Evolutionary conservation across 2,113 vertebrate genomes (phyloP).

Genomic region (Trematomus loennbergii): DNA sequence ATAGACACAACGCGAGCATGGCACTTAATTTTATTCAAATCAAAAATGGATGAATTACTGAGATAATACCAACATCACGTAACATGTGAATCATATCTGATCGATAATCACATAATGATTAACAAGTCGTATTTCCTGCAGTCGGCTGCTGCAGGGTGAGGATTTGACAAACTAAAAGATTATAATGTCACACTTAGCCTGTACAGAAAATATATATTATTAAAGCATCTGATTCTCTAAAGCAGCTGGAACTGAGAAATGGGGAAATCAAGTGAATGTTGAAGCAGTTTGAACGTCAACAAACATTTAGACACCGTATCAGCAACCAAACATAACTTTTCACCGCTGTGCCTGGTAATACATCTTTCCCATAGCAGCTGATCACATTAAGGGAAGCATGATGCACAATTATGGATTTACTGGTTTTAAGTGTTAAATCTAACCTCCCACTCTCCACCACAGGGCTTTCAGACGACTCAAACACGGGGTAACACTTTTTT

Average conservation of each 20-base stretch:
- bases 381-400: no score
- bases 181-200: constrained; percentile 19
- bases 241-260: constrained; percentile 14
- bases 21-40: constrained; percentile 83
- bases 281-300: constrained; percentile 25
- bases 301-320: background rate
- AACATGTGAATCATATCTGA: constrained; percentile 44
- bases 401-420: background rate
- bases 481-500: background rate
- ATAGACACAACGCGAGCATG: constrained; percentile 60
- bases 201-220: constrained; percentile 33
- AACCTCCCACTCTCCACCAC: constrained; percentile 10
- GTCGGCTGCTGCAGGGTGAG: constrained; percentile 30
- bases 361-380: no score
- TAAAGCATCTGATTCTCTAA: constrained; percentile 34
- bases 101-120: constrained; percentile 64
- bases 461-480: background rate
- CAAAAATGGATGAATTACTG: constrained; percentile 68
- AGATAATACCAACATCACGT: constrained; percentile 56
- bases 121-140: constrained; percentile 49
- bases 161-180: constrained; percentile 52
- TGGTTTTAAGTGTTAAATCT: constrained; percentile 17
- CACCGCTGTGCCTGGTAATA: no score
- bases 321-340: no score
- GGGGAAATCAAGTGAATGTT: constrained; percentile 17